Base-by-base conservation (phyloP, 2,888 invertebrate genomes). In the Epistrophella euchroma region DNA sequence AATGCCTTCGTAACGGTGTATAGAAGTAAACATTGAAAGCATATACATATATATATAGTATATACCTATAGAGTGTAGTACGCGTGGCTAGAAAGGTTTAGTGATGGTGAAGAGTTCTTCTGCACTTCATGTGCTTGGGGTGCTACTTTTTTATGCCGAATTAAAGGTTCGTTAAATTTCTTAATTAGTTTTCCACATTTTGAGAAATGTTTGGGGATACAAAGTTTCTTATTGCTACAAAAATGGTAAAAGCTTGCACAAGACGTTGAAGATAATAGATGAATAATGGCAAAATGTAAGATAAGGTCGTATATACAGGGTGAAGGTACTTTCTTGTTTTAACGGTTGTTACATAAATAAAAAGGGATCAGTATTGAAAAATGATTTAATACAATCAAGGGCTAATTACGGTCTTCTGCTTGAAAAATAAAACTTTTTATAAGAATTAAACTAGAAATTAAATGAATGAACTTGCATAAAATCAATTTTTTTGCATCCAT, bases 131-230 rank as follows among this genome's bases (percentile, higher is more conserved):
- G 76, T 70, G 76, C 78, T 62, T 50, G 40, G 72, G 75, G 75
- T 60, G 50, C 28, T 71, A 66, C 47, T 85, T 85, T 80, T 85
- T 85, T 81, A 81, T 76, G 76, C 68, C 76, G 76, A 81, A 81
- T 85, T 85, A 85, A 85, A 85, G 85, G 85, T 85, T 85, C 85
- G 85, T 85, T 85, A 85, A 85, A 85, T 85, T 85, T 85, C 85
- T 85, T 85, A 85, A 85, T 85, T 85, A 85, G 85, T 85, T 85
- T 85, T 85, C 76, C 76, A 81, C 81, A 85, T 76, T 85, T 45
- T 78, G 81, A 76, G 76, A 80, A 85, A 68, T 64, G 76, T 58
- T 76, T 35, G 60, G 15, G 76, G 76, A 85, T 85, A 85, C 81
- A 85, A 85, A 81, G 76, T 81, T 85, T 81, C 56, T 35, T 62